Conservation (phyloP, 30 jellyfish, hydroid and myxozoan species). For the Aurelia sp. region DNA sequence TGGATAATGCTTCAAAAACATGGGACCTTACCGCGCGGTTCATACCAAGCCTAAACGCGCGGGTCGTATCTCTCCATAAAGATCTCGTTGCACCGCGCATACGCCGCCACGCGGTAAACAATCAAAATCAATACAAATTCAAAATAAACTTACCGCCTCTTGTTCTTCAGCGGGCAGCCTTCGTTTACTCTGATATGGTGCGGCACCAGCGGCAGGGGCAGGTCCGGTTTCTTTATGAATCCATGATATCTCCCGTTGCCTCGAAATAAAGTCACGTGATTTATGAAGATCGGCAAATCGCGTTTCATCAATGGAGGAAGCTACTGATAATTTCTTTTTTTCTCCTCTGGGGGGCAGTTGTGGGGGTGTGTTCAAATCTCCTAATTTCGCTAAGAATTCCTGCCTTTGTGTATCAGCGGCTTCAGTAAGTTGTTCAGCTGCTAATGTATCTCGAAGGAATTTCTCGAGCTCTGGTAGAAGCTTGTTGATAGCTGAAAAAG, state of each 20-base stretch:
- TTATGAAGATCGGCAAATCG: background rate
- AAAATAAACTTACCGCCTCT: conserved; percentile 6
- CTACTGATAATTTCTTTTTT: conserved; percentile 24
- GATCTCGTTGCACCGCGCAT: too few relatives aligned
- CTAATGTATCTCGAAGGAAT: conserved; percentile 73
- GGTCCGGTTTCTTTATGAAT: conserved; percentile 7
- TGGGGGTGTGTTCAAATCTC: conserved; percentile 78
- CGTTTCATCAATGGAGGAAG: conserved; percentile 2
- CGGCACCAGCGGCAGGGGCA: conserved; percentile 19
- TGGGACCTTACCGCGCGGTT: too few relatives aligned
- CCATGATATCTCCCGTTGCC: conserved; percentile 64
- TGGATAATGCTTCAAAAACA: too few relatives aligned
- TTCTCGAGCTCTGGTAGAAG: conserved; percentile 77
- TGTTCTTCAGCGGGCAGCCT: conserved; percentile 19
- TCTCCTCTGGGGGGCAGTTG: conserved; percentile 64
- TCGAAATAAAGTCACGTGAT: conserved; percentile 13
- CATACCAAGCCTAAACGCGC: too few relatives aligned
- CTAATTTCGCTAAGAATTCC: conserved; percentile 64
- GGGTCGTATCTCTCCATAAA: too few relatives aligned
- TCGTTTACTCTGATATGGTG: conserved; percentile 48
- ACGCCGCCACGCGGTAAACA: too few relatives aligned
- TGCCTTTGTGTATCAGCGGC: conserved; percentile 59
- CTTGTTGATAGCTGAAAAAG: conserved; percentile 74
- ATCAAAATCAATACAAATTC: too few relatives aligned
- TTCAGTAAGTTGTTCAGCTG: conserved; percentile 79